Evolutionary conservation across 2,888 invertebrate genomes (phyloP), one percentile per base, ranked within the genome.

Genomic region (Metalampra italica): DNA sequence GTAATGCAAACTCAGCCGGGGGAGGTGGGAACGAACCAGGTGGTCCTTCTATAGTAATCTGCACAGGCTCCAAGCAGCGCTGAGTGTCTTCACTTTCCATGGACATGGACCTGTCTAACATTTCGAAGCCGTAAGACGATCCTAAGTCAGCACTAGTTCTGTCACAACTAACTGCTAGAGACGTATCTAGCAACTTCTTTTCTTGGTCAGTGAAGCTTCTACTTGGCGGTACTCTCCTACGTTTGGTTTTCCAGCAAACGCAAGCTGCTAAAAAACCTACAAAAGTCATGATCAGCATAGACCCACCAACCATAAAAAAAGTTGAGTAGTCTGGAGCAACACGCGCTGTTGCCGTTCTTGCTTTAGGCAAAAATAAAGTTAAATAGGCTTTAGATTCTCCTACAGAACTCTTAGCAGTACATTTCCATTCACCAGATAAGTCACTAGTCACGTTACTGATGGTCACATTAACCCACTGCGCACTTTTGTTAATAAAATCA

Each of bases 121-220:
- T 73, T 86, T 89, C 89, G 49, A 87, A 85, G 7, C 84, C 89
- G 29, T 85, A 91, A 0, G 72, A 91, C 57, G 68, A 92, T 51
- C 72, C 92, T 71, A 92, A 78, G 50, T 92, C 93, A 36, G 92
- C 91, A 66, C 94, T 94, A 32, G 93, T 90, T 56, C 92, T 90
- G 59, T 92, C 92, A 62, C 92, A 92, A 66, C 93, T 93, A 49
- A 85, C 78, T 38, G 88, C 78, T 85, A 92, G 46, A 81, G 96
- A 96, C 13, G 95, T 92, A 62, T 96, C 96, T 54, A 96, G 86
- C 50, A 96, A 87, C 69, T 96, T 95, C 78, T 96, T 96, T 71
- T 96, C 96, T 84, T 96, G 96, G 68, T 96, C 96, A 43, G 94
- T 95, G 71, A 95, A 95, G 72, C 95, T 96, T 59, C 91, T 89